phyloP scores from a whole-genome alignment of 2,113 vertebrate genomes.

The Siniperca chuatsi region DNA sequence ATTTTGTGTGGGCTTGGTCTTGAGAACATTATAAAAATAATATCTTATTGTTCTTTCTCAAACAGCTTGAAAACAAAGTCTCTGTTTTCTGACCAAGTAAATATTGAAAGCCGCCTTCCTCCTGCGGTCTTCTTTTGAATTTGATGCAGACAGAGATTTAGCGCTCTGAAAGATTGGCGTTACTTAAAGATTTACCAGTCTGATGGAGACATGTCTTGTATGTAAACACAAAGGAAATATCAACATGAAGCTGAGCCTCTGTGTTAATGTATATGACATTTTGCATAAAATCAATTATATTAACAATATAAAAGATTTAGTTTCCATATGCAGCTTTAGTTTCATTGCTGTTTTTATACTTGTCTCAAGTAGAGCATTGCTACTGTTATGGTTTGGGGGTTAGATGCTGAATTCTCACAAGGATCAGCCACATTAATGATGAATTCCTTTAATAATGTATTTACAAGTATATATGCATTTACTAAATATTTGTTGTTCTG shows the following conservation, averaged over 20 bases:
- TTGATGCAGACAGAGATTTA: slow-evolving; percentile 37
- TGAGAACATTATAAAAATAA: slow-evolving; percentile 49
- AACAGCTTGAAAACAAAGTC: not conserved
- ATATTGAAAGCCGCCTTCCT: slow-evolving; percentile 52
- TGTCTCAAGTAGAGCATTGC: not conserved
- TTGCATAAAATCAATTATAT: slow-evolving; percentile 6
- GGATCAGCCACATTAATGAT: slow-evolving; percentile 2
- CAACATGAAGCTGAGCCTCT: not conserved
- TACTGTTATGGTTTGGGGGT: not conserved
- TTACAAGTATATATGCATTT: not conserved
- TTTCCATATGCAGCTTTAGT: not conserved
- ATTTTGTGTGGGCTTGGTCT: slow-evolving; percentile 38
- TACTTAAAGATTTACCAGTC: slow-evolving; percentile 29
- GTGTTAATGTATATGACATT: not conserved
- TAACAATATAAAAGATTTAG: not conserved
- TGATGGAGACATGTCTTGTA: not conserved
- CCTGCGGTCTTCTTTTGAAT: slow-evolving; percentile 38
- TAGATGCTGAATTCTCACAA: not conserved
- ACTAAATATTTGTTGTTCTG: not conserved
- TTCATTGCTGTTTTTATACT: not conserved
- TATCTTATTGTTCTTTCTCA: slow-evolving; percentile 54
- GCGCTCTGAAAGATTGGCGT: slow-evolving; percentile 25
- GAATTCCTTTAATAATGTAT: not conserved
- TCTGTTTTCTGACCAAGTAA: slow-evolving; percentile 46
- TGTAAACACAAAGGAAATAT: slow-evolving; percentile 17